Base-by-base conservation (phyloP, 2,888 invertebrate genomes). In the Liodrosophila aerea region DNA sequence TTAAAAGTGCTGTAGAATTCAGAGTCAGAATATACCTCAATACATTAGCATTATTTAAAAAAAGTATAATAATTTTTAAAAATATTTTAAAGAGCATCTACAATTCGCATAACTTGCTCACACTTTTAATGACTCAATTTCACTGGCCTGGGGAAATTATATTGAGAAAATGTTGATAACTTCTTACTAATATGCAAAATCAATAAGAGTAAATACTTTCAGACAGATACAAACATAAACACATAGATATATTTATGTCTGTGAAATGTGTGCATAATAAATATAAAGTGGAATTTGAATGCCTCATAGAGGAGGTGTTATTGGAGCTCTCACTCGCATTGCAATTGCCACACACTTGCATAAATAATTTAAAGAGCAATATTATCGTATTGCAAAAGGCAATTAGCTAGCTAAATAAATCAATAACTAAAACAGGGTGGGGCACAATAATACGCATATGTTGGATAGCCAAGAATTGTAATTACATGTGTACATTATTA, bases 131-230 rank as follows among this genome's bases (percentile, higher is more conserved):
- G 69, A 69, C 80, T 76, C 73, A 73, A 80, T 80, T 76, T 54
- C 29, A 40, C 30, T 33, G 22, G 65, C 22, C 52, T 63, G 60
- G 65, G 72, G 76, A 59, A 65, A 41, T 57, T 30, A 29, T 46
- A 50, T 65, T 33, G 59, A 57, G 73, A 75, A 69, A 66, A 59
- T 66, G 70, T 67, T 64, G 30, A 50, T 67, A 60, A 67, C 59
- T 57, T 39, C 49, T 41, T 67, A 73, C 49, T 76, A 76, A 76
- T 76, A 64, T 64, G 49, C 57, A 73, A 67, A 80, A 76, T 70
- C 70, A 80, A 76, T 69, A 78, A 30, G 13, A 34, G 46, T 37
- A 44, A 39, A 37, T n/a, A 34, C 9, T 9, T n/a, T 7, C 9
- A 49, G 7, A 50, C 9, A 11, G 18, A 18, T 7, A 5, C 7